Evolutionary conservation across 2,797 vertebrate species (phyloP).

Genomic region (Hemibagrus guttatus): DNA sequence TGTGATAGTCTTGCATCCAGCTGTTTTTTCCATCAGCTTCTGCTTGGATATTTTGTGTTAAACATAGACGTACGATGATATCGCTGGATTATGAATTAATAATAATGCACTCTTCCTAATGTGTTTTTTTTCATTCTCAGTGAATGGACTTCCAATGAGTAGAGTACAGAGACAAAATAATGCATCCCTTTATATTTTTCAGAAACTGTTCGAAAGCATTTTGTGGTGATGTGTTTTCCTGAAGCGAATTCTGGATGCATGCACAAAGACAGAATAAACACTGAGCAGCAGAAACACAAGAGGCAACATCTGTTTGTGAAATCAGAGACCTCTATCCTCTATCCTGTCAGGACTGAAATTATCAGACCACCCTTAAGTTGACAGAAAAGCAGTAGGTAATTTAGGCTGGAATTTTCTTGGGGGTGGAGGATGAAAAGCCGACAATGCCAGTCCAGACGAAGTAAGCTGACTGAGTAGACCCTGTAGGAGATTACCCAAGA

Average conservation of each 20-base stretch:
- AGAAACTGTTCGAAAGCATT: background rate
- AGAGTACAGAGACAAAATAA: background rate
- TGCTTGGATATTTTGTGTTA: background rate
- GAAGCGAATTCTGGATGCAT: background rate
- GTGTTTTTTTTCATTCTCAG: background rate
- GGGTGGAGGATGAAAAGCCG: background rate
- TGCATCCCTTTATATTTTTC: background rate
- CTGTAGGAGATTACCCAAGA: background rate
- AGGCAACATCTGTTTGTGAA: constrained; percentile 25
- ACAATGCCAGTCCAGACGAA: background rate
- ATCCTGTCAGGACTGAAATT: background rate
- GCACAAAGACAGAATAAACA: background rate
- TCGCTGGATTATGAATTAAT: background rate
- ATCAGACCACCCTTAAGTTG: constrained; percentile 11
- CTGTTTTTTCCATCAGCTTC: background rate
- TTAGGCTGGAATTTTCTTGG: background rate
- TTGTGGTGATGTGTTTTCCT: background rate
- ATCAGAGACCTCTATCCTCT: background rate
- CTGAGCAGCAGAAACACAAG: background rate
- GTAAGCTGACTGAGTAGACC: background rate
- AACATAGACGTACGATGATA: background rate
- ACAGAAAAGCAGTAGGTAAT: constrained; percentile 19
- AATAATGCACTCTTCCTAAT: background rate
- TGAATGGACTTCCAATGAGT: background rate
- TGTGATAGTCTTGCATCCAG: background rate